A percentile compares a stretch with the other conserved stretches of the same genome.
Conservation (phyloP, 2,113 vertebrate species). For the Gavialis gangeticus region DNA sequence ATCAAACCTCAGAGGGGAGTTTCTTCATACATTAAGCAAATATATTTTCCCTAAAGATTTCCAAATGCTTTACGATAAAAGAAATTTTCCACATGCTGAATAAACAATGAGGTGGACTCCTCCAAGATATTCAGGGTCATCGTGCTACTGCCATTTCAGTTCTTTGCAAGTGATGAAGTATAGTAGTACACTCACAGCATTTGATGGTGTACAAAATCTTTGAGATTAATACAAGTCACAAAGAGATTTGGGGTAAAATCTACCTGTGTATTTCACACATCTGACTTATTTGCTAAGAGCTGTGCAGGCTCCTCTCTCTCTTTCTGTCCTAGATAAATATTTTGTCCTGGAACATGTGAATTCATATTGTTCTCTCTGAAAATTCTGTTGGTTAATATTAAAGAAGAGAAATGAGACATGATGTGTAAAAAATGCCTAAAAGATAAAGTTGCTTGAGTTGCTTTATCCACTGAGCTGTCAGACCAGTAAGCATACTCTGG, state of each 20-base stretch:
- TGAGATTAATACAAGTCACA: background rate
- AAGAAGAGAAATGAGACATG: background rate
- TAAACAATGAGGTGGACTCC: background rate
- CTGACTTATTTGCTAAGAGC: background rate
- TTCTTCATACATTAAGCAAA: slow-evolving; percentile 15
- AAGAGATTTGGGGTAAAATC: background rate
- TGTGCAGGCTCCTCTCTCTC: background rate
- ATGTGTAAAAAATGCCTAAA: background rate
- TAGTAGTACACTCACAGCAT: background rate
- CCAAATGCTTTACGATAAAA: background rate
- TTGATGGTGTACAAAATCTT: background rate
- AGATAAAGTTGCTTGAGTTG: background rate
- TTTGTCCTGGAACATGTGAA: background rate
- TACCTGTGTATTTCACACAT: background rate
- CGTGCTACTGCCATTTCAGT: background rate
- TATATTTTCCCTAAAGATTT: background rate
- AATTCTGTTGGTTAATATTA: background rate
- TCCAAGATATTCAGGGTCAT: background rate
- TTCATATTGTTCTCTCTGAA: background rate
- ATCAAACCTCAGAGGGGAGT: background rate
- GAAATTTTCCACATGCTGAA: background rate
- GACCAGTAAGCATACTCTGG: background rate
- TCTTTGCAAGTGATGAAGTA: background rate
- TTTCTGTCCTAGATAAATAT: background rate
- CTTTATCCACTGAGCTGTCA: background rate